Evolutionary conservation across 2,888 invertebrate species (phyloP), one percentile per base, ranked within the genome.

Genomic region (Mylabris sibirica): DNA sequence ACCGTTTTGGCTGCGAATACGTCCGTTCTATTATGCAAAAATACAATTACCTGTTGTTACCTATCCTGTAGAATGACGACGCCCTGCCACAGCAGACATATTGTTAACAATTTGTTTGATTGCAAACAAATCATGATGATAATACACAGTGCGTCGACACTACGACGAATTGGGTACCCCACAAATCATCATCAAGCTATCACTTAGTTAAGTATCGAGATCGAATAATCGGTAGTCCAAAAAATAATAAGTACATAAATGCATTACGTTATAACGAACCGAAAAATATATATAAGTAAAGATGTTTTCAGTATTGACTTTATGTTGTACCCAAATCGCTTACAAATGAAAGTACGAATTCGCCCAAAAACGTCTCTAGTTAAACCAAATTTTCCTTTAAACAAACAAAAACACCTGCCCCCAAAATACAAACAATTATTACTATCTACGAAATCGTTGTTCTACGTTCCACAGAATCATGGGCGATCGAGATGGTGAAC

Each of bases 1-100:
- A 78, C 80, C 82, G 82, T 82, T 84, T 84, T 84, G 82, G 83
- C 84, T 83, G 84, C 84, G 83, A 84, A 85, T 84, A 81, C 81
- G 81, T 82, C 81, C 75, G 77, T 77, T 76, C 75, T 74, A 73
- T 70, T 26, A 68, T 30, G 62, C 65, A 72, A 71, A 72, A 72
- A 73, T 71, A 69, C 30, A 30, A 30, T 70, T 72, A 68, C 68
- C 72, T 72, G 66, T 70, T 70, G 65, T 75, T 26, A 69, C 74
- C 76, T 73, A 75, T 72, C 74, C 65, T 72, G 72, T 75, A 72
- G 73, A 75, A 76, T 75, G 72, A 74, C 78, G 82, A 81, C 81
- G 80, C 81, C 79, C 79, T 77, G 77, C 74, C 78, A 72, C 75
- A 78, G 76, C 82, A 82, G 82, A 82, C 81, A 82, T 83, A 83